A percentile compares a stretch with the other conserved stretches of the same genome.
These are phyloP conservation scores for Epistrophe eligans DNA, from an alignment of 2,888 invertebrate species.

Conservation along the genomic window DNA sequence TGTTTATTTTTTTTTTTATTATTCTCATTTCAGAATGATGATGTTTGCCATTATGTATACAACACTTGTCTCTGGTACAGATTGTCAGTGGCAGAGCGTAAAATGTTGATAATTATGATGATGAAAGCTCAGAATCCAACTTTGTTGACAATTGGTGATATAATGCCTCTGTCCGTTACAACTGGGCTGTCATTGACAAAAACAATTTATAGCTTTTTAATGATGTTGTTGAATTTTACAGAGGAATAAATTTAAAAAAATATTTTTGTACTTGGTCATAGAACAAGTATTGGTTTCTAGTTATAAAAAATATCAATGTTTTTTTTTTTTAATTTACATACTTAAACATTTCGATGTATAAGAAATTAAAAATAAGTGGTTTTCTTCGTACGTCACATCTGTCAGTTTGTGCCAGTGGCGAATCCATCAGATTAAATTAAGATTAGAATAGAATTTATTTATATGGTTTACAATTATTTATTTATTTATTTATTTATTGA, in stretches of 20 bases:
- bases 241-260: conserved; percentile 15
- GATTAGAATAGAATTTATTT: too few species aligned
- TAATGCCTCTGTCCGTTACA: conserved; percentile 77
- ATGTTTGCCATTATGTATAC: conserved; percentile 75
- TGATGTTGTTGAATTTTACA: conserved; percentile 68
- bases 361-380: too few species aligned
- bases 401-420: too few species aligned
- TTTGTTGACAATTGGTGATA: conserved; percentile 72
- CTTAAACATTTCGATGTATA: too few species aligned
- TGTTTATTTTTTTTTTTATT: background rate
- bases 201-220: conserved; percentile 73
- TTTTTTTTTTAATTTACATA: too few species aligned
- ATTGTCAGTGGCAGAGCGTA: conserved; percentile 76
- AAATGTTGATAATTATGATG: conserved; percentile 77
- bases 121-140: conserved; percentile 74
- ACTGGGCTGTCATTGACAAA: conserved; percentile 78
- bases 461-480: too few species aligned
- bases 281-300: too few species aligned
- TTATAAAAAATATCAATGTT: too few species aligned
- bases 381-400: too few species aligned
- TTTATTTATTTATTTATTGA: too few species aligned
- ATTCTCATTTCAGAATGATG: conserved; percentile 75
- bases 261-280: too few species aligned
- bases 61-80: conserved; percentile 77
- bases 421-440: too few species aligned